These are phyloP conservation scores for Scaptomyza montana DNA, from an alignment of 1,140 invertebrate genomes.

Conservation along the genomic window DNA sequence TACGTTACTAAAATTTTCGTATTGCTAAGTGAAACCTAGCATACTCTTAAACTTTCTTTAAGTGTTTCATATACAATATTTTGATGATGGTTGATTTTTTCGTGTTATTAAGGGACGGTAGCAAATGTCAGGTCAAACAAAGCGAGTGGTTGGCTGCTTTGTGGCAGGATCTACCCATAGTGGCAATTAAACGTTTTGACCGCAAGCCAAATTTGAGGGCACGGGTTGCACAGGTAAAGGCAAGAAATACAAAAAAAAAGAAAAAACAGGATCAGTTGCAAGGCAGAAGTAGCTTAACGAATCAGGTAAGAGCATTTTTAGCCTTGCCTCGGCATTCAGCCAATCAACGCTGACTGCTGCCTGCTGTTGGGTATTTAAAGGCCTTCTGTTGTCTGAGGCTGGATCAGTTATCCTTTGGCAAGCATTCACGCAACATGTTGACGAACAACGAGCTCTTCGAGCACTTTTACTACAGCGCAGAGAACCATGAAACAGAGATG, in stretches of 20 bases:
- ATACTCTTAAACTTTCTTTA: not conserved
- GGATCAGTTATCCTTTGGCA: slow-evolving; percentile 69
- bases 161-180: not conserved
- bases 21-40: no score
- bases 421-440: slow-evolving; percentile 56
- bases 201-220: slow-evolving; percentile 80
- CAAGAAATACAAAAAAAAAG: not conserved
- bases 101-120: slow-evolving; percentile 41
- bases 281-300: slow-evolving; percentile 31
- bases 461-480: slow-evolving; percentile 60
- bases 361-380: slow-evolving; percentile 55
- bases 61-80: not conserved
- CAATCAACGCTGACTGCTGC: slow-evolving; percentile 50
- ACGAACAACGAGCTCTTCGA: slow-evolving; percentile 69
- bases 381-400: not conserved
- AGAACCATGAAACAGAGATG: slow-evolving; percentile 4
- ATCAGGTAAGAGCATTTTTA: slow-evolving; percentile 60
- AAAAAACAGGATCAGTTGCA: slow-evolving; percentile 26
- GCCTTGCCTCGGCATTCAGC: slow-evolving; percentile 14
- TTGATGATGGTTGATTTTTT: not conserved
- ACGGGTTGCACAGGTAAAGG: slow-evolving; percentile 43
- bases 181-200: slow-evolving; percentile 82
- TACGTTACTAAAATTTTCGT: no score
- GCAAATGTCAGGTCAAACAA: slow-evolving; percentile 64
- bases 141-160: slow-evolving; percentile 1